Percentiles rank a stretch among this genome's conserved stretches.
phyloP scores from a whole-genome alignment of 2,113 vertebrate species.

The Ceyx cyanopectus region DNA sequence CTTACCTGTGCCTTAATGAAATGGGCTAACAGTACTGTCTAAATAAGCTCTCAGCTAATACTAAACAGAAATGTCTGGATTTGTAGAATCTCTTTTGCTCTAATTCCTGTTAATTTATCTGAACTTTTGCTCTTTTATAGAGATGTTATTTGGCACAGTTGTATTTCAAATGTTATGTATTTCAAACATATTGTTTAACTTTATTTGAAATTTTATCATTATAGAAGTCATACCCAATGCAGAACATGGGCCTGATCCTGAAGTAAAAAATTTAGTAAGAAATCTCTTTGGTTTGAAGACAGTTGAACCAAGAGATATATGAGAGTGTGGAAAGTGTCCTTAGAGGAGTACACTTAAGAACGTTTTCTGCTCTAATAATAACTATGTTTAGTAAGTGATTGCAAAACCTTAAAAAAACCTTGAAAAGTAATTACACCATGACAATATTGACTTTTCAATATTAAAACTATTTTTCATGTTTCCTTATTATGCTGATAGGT shows the following conservation, averaged over 20 bases:
- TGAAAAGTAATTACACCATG: slow-evolving; percentile 30
- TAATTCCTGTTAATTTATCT: neutral
- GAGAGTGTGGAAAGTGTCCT: neutral
- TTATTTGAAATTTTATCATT: neutral
- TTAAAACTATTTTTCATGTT: slow-evolving; percentile 34
- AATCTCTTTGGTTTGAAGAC: neutral
- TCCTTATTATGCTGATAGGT: neutral
- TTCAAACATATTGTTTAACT: neutral
- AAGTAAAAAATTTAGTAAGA: neutral
- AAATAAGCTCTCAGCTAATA: neutral
- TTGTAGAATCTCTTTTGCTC: neutral
- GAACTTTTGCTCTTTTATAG: neutral
- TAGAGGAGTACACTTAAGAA: neutral
- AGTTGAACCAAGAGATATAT: neutral
- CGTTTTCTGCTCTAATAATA: neutral
- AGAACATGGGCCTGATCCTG: neutral
- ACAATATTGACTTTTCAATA: slow-evolving; percentile 6
- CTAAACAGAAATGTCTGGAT: neutral
- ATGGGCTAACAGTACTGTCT: neutral
- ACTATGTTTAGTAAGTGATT: neutral
- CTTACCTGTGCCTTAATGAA: neutral
- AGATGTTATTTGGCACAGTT: neutral
- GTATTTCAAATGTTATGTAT: neutral
- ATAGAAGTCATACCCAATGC: neutral
- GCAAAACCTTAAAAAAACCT: neutral